phyloP scores from a whole-genome alignment of 2,797 vertebrate genomes.

The Anguilla megastoma region DNA sequence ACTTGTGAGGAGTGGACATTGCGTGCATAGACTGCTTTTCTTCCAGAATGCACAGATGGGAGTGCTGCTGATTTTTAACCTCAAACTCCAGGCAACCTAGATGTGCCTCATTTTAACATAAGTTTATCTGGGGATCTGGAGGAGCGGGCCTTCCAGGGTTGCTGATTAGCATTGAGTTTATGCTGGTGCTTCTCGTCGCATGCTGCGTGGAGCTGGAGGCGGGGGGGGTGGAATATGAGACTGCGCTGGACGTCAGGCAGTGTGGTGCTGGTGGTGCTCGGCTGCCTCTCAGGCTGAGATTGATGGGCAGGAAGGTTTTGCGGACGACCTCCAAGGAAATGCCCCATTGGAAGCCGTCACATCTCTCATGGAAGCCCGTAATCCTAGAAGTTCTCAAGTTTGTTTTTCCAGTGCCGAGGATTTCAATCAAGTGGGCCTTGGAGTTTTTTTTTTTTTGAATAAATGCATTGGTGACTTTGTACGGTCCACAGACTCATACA shows the following conservation, averaged over 20 bases:
- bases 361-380: neutral
- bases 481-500: neutral
- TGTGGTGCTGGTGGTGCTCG: neutral
- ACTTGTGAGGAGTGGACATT: neutral
- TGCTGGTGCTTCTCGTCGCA: neutral
- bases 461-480: neutral
- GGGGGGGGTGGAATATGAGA: neutral
- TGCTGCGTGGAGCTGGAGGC: neutral
- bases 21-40: neutral
- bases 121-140: neutral
- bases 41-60: neutral
- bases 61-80: neutral
- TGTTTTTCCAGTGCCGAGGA: neutral
- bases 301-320: neutral
- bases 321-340: neutral
- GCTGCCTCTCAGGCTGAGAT: neutral
- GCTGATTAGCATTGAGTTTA: neutral
- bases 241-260: no score
- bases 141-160: neutral
- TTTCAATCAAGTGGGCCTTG: constrained; percentile 3
- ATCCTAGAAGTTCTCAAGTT: neutral
- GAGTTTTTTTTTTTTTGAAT: neutral
- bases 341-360: constrained; percentile 1
- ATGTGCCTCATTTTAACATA: neutral
- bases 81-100: neutral